These are phyloP conservation scores for Drosophila mauritiana DNA, from an alignment of 1,140 invertebrate genomes.

Conservation along the genomic window DNA sequence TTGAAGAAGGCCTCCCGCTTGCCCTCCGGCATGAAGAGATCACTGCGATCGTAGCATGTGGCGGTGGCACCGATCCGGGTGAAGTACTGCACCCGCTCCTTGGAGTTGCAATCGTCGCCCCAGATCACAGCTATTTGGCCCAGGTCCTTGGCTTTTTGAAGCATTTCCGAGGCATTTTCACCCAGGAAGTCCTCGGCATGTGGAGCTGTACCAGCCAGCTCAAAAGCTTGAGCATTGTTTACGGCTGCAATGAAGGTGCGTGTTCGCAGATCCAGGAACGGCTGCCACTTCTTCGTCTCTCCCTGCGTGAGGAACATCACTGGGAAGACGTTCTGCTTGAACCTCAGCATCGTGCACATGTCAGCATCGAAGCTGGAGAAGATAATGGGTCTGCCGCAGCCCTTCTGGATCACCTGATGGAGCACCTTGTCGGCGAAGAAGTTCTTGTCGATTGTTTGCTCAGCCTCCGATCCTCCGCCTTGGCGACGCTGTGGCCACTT, in stretches of 20 bases:
- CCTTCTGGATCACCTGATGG: constrained; percentile 91
- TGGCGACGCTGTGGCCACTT: constrained; percentile 96
- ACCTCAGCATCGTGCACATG: constrained; percentile 94
- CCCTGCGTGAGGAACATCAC: constrained; percentile 97
- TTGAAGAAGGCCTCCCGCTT: constrained; percentile 78
- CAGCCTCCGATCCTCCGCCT: constrained; percentile 94
- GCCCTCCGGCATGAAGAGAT: constrained; percentile 84
- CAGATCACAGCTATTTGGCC: constrained; percentile 96
- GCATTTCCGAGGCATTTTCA: constrained; percentile 88
- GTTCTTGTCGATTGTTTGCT: constrained; percentile 96
- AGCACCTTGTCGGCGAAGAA: constrained; percentile 92
- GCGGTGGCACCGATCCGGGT: constrained; percentile 95
- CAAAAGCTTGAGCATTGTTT: constrained; percentile 91
- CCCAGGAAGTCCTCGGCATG: constrained; percentile 95
- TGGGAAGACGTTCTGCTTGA: constrained; percentile 98
- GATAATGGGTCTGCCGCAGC: constrained; percentile 91
- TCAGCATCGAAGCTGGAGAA: constrained; percentile 98
- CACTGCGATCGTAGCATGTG: constrained; percentile 96
- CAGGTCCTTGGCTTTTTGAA: constrained; percentile 89
- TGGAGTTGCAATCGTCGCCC: constrained; percentile 97
- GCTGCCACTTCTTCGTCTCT: constrained; percentile 90
- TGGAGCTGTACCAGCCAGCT: constrained; percentile 94
- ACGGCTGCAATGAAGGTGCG: constrained; percentile 92
- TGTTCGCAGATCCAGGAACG: constrained; percentile 93
- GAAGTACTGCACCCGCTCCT: constrained; percentile 92